Evolutionary conservation across 1,140 invertebrate species (phyloP).

Genomic region (Drosophila nigrodunni): DNA sequence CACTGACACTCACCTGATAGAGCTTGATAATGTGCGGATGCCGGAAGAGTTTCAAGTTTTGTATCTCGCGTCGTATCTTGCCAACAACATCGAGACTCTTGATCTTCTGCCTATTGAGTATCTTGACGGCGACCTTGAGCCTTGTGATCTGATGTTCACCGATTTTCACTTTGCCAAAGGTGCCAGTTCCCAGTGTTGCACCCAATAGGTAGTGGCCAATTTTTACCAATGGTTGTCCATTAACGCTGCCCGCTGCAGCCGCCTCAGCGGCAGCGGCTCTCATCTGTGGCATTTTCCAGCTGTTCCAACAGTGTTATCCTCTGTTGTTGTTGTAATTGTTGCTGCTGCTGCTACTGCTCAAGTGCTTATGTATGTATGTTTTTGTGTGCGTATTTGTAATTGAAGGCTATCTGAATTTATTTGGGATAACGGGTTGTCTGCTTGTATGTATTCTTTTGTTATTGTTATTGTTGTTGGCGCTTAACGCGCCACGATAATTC

Average conservation of each 20-base stretch:
- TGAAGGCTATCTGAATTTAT: slow-evolving; percentile 23
- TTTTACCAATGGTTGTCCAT: slow-evolving; percentile 91
- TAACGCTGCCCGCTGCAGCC: slow-evolving; percentile 53
- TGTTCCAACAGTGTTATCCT: background rate
- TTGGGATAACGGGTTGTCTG: slow-evolving; percentile 19
- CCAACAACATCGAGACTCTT: slow-evolving; percentile 99
- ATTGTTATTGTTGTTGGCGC: slow-evolving; percentile 23
- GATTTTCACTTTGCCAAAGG: slow-evolving; percentile 98
- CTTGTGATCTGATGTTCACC: slow-evolving; percentile 98
- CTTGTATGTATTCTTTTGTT: background rate
- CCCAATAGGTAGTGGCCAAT: slow-evolving; percentile 97
- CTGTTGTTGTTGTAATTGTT: slow-evolving; percentile 17
- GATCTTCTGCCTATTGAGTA: slow-evolving; percentile 99
- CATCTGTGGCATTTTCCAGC: slow-evolving; percentile 66
- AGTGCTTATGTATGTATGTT: background rate
- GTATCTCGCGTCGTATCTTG: slow-evolving; percentile 99
- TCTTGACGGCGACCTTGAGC: slow-evolving; percentile 99
- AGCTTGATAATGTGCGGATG: slow-evolving; percentile 99
- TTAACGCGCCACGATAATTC: slow-evolving; percentile 26
- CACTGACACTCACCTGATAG: slow-evolving; percentile 88
- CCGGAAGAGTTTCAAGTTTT: slow-evolving; percentile 99
- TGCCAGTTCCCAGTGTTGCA: slow-evolving; percentile 94
- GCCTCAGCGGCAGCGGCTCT: slow-evolving; percentile 74
- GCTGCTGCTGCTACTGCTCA: background rate
- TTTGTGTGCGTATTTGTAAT: background rate